These are phyloP conservation scores for Ptilorrhoa leucosticta DNA, from an alignment of 2,113 vertebrate species.

Conservation along the genomic window DNA sequence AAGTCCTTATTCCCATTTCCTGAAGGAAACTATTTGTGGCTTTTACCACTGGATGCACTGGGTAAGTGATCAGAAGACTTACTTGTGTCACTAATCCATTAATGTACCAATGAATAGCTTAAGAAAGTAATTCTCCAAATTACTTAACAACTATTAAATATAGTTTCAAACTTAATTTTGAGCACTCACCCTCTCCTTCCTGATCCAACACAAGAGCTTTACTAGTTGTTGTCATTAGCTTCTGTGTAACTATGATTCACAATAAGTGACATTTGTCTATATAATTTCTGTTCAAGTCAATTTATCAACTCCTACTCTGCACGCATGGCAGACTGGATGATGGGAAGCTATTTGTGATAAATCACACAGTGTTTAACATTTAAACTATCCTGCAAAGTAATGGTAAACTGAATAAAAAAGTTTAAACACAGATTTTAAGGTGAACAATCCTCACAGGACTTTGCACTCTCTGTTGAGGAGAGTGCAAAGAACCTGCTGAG, in stretches of 20 bases:
- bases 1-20: background rate
- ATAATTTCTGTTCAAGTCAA: background rate
- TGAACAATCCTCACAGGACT: background rate
- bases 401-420: background rate
- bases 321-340: background rate
- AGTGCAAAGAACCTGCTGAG: background rate
- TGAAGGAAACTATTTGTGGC: background rate
- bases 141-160: background rate
- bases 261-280: background rate
- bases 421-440: background rate
- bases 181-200: background rate
- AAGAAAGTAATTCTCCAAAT: background rate
- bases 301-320: background rate
- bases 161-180: background rate
- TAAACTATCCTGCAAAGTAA: background rate
- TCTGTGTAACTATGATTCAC: background rate
- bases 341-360: background rate
- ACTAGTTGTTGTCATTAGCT: background rate
- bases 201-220: background rate
- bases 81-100: background rate
- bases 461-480: background rate
- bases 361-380: background rate
- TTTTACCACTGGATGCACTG: background rate
- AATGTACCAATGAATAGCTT: background rate
- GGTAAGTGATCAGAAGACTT: background rate